These are phyloP conservation scores for Tamandua tetradactyla DNA, from an alignment of 2,797 vertebrate genomes.

Conservation along the genomic window DNA sequence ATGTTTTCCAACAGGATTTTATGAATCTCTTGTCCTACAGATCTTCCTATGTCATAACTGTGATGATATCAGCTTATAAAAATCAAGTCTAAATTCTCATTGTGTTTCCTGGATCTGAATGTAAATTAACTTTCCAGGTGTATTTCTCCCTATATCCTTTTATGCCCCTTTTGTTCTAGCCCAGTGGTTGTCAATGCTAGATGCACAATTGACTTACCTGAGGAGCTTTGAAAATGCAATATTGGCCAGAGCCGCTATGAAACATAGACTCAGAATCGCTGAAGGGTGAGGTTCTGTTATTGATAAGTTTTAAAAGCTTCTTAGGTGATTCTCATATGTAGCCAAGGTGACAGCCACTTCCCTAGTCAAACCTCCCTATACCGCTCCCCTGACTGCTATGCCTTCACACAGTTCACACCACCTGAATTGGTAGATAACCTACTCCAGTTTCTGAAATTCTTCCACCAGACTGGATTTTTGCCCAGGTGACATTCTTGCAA, in stretches of 20 bases:
- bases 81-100: background rate
- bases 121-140: background rate
- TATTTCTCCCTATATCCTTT: background rate
- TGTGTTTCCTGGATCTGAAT: background rate
- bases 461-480: constrained; percentile 88
- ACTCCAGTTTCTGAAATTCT: constrained; percentile 89
- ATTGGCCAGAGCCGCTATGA: background rate
- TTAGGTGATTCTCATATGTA: background rate
- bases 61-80: background rate
- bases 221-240: background rate
- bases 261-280: background rate
- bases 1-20: background rate
- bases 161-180: background rate
- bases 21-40: background rate
- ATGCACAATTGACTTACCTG: background rate
- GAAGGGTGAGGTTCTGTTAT: background rate
- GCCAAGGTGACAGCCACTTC: background rate
- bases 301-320: background rate
- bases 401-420: background rate
- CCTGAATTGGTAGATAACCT: constrained; percentile 76
- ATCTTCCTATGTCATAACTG: background rate
- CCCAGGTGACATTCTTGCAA: constrained; percentile 89
- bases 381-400: background rate
- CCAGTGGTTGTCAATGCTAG: background rate
- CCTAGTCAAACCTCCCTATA: background rate